Base-by-base conservation (phyloP, 2,888 invertebrate genomes). In the Oligia strigilis region DNA sequence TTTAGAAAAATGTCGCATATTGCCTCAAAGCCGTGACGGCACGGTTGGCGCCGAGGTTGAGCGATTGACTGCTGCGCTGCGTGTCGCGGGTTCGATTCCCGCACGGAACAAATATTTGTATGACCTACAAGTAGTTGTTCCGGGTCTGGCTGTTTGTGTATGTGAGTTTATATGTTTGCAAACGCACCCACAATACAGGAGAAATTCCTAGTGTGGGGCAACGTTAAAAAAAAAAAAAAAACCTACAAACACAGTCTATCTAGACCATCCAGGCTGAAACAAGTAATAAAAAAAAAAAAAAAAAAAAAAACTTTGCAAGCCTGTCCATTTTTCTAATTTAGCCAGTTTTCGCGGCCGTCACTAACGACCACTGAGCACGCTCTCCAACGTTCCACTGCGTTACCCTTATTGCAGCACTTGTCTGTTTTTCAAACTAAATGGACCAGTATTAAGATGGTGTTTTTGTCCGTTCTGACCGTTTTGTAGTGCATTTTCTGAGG, bases 281-380 rank as follows among this genome's bases (percentile, higher is more conserved):
- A n/a, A n/a, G n/a, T n/a, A n/a, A n/a, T n/a, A n/a, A n/a, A n/a
- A n/a, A n/a, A n/a, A n/a, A n/a, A n/a, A n/a, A n/a, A n/a, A n/a
- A n/a, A n/a, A n/a, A n/a, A n/a, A n/a, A n/a, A n/a, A n/a, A 72
- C 46, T 75, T 71, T 49, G 64, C 64, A 67, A 78, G 40, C 4
- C 55, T 60, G 65, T 62, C 75, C 75, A 85, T 71, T 82, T 78
- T 67, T 43, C 64, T 58, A 80, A 70, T 77, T 72, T 40, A 67
- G 40, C 67, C 23, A 64, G 69, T 80, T 77, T 55, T 72, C 72
- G 76, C 14, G 23, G 36, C 69, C 64, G 11, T 49, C 73, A 49
- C 67, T 75, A 86, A 85, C 71, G 82, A 82, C 29, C 69, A 1
- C 55, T 23, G 43, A 74, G 55, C 85, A 87, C 78, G 88, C 77